Conservation (phyloP, 2,797 vertebrate species). For the Catamblyrhynchus diadema region DNA sequence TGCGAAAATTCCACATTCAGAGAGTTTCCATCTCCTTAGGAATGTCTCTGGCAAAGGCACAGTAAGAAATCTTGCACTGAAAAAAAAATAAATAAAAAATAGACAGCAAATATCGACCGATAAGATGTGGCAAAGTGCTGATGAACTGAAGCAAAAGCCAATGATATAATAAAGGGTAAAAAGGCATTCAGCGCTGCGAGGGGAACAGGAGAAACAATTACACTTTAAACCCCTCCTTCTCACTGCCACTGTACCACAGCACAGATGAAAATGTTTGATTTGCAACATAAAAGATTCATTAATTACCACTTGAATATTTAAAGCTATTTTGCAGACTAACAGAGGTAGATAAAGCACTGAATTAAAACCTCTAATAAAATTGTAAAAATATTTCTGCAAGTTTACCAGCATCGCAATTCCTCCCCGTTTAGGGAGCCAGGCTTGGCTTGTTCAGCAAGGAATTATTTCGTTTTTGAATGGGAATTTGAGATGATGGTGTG, state of each 20-base stretch:
- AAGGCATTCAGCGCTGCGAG: slow-evolving; percentile 41
- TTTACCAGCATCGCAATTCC: slow-evolving; percentile 65
- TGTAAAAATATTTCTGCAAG: slow-evolving; percentile 78
- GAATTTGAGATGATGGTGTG: slow-evolving; percentile 22
- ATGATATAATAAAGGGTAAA: slow-evolving; percentile 46
- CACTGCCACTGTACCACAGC: slow-evolving; percentile 47
- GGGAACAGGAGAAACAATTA: slow-evolving; percentile 65
- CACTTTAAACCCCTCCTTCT: slow-evolving; percentile 66
- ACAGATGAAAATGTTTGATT: slow-evolving; percentile 80
- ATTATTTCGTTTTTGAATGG: neutral
- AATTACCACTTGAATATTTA: slow-evolving; percentile 84
- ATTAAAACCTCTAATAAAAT: slow-evolving; percentile 82
- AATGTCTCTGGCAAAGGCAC: slow-evolving; percentile 78
- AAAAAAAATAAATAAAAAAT: slow-evolving; percentile 30
- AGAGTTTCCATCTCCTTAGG: slow-evolving; percentile 82
- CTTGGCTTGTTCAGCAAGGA: slow-evolving; percentile 34
- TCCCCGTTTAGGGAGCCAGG: slow-evolving; percentile 51
- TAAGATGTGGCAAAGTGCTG: slow-evolving; percentile 27
- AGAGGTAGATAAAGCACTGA: slow-evolving; percentile 77
- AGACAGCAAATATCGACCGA: slow-evolving; percentile 48
- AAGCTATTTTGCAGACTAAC: slow-evolving; percentile 80
- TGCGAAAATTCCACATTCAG: slow-evolving; percentile 81
- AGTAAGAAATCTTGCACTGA: slow-evolving; percentile 66
- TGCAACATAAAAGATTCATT: slow-evolving; percentile 83
- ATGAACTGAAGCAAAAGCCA: slow-evolving; percentile 48